These are phyloP conservation scores for rat (Rattus norvegicus) DNA, from an alignment of 2,113 vertebrate genomes.

Conservation along the genomic window DNA sequence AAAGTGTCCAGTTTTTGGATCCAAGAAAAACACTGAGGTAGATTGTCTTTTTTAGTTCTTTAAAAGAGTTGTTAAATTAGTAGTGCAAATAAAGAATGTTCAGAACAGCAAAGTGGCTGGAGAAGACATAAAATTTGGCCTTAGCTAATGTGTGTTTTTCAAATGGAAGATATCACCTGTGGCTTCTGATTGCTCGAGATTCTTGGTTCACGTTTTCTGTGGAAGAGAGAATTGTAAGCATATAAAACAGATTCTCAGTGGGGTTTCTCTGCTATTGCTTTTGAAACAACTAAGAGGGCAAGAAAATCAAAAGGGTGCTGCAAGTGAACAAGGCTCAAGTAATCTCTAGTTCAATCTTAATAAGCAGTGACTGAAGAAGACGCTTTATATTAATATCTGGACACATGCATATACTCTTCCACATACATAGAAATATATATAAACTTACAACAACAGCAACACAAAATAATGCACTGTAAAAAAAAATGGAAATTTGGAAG, in stretches of 20 bases:
- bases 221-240: background rate
- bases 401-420: background rate
- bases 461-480: background rate
- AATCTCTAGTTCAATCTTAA: too few relatives aligned
- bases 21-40: background rate
- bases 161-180: background rate
- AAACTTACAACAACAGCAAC: background rate
- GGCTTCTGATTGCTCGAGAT: background rate
- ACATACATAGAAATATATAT: background rate
- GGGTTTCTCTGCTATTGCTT: background rate
- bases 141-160: background rate
- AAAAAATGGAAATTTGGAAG: background rate
- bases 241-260: background rate
- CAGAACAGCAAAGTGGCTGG: background rate
- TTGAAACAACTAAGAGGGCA: background rate
- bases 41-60: background rate
- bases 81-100: background rate
- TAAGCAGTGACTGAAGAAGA: background rate
- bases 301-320: background rate
- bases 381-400: background rate
- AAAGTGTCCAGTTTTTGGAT: background rate
- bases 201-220: background rate
- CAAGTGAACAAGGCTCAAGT: background rate
- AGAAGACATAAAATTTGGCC: background rate
- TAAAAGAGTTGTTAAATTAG: background rate